Conservation (phyloP, 2,797 vertebrate genomes). For the Tokudaia tokunoshimensis region DNA sequence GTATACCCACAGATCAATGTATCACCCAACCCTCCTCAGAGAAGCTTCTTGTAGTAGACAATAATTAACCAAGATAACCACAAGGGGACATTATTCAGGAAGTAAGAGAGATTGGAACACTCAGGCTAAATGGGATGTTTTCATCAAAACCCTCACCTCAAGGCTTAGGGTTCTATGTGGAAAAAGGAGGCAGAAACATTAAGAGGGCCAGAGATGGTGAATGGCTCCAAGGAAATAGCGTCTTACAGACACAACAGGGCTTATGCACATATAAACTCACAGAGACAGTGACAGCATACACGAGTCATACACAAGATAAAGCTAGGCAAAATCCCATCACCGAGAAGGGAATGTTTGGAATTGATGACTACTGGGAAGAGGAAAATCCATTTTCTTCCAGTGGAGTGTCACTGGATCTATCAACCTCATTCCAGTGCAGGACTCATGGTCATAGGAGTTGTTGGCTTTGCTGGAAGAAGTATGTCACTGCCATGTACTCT, state of each 20-base stretch:
- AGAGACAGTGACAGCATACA: neutral
- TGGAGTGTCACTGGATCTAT: neutral
- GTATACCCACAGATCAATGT: neutral
- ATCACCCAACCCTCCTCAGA: too few relatives aligned
- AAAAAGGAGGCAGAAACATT: neutral
- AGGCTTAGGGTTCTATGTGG: too few relatives aligned
- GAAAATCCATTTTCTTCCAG: too few relatives aligned
- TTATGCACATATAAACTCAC: neutral
- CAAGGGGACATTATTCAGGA: neutral
- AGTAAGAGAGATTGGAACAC: neutral
- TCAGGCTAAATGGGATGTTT: neutral
- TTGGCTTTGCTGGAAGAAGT: neutral
- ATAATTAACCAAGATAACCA: neutral
- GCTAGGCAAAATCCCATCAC: neutral
- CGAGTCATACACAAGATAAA: neutral
- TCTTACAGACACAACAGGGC: neutral
- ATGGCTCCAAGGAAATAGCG: neutral
- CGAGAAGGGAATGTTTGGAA: neutral
- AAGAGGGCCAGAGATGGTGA: neutral
- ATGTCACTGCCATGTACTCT: neutral
- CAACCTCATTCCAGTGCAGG: neutral
- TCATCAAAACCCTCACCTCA: neutral
- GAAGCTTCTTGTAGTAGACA: neutral
- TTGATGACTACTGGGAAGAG: neutral
- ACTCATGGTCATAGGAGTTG: neutral